Evolutionary conservation across 2,113 vertebrate genomes (phyloP).

Genomic region (Gorsachius goisagi): DNA sequence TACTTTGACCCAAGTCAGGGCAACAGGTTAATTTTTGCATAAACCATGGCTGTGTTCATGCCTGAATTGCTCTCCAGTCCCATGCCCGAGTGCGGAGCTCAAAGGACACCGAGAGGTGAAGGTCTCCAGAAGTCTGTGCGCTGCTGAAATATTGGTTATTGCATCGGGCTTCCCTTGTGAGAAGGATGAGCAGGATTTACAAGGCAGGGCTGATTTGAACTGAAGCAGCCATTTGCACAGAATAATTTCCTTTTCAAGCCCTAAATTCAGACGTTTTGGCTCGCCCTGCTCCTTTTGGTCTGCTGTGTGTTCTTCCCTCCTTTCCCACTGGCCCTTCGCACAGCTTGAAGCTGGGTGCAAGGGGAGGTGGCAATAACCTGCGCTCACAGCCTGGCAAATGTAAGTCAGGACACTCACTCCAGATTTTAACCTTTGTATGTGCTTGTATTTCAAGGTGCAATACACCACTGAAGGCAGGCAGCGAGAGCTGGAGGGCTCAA

Average conservation of each 20-base stretch:
- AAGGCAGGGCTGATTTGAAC: constrained; percentile 46
- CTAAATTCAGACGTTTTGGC: constrained; percentile 25
- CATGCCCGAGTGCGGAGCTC: background rate
- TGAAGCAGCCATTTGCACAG: background rate
- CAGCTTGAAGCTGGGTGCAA: background rate
- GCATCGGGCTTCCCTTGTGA: background rate
- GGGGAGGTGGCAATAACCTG: background rate
- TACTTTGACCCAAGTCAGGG: constrained; percentile 33
- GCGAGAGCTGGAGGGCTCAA: background rate
- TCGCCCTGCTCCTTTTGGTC: background rate
- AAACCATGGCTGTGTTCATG: background rate
- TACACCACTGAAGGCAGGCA: background rate
- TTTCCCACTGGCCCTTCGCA: background rate
- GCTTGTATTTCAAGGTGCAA: background rate
- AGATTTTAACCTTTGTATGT: background rate
- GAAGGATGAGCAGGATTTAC: constrained; percentile 36
- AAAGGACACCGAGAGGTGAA: constrained; percentile 16
- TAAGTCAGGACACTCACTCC: background rate
- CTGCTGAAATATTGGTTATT: constrained; percentile 46
- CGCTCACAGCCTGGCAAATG: background rate
- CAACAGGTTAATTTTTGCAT: constrained; percentile 48
- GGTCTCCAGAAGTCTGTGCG: background rate
- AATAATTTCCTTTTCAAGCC: constrained; percentile 18
- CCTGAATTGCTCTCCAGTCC: constrained; percentile 36
- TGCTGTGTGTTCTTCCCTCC: background rate